phyloP scores from a whole-genome alignment of 2,888 invertebrate species.

The Sclerodermus sp. region DNA sequence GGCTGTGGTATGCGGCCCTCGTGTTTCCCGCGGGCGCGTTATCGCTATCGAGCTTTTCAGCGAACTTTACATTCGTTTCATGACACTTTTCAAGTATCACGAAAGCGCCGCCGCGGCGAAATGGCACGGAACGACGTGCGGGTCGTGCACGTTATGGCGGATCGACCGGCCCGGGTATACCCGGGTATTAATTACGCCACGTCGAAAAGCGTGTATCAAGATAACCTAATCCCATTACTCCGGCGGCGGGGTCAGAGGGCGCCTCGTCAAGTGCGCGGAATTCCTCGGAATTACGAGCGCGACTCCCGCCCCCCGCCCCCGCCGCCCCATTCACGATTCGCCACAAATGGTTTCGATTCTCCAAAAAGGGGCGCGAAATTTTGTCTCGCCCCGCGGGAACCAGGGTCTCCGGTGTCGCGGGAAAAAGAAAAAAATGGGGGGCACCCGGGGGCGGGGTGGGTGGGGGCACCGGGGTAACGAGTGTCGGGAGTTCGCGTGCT shows the following conservation, averaged over 20 bases:
- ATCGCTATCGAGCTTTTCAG: constrained; percentile 50
- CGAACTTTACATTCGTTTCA: constrained; percentile 47
- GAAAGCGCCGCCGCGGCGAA: constrained; percentile 23
- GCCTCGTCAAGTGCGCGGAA: constrained; percentile 18
- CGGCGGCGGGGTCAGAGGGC: constrained; percentile 1
- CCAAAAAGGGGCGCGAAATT: no score
- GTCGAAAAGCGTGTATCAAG: constrained; percentile 31
- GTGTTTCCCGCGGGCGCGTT: constrained; percentile 30
- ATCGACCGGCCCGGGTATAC: background rate
- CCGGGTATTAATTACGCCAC: constrained; percentile 24
- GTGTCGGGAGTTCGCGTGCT: no score
- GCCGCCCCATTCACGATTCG: no score
- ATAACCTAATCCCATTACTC: constrained; percentile 24
- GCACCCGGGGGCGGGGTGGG: no score
- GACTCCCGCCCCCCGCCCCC: no score
- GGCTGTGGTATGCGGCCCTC: constrained; percentile 10
- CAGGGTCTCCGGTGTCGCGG: no score
- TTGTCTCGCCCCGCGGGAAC: no score
- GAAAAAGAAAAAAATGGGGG: no score
- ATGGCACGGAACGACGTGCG: background rate
- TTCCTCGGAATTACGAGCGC: constrained; percentile 16
- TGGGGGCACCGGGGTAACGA: no score
- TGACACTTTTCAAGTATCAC: constrained; percentile 46
- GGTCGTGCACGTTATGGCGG: background rate
- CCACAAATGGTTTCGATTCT: no score